These are phyloP conservation scores for Cephus pygmeus DNA, from an alignment of 2,888 invertebrate genomes.

Conservation along the genomic window DNA sequence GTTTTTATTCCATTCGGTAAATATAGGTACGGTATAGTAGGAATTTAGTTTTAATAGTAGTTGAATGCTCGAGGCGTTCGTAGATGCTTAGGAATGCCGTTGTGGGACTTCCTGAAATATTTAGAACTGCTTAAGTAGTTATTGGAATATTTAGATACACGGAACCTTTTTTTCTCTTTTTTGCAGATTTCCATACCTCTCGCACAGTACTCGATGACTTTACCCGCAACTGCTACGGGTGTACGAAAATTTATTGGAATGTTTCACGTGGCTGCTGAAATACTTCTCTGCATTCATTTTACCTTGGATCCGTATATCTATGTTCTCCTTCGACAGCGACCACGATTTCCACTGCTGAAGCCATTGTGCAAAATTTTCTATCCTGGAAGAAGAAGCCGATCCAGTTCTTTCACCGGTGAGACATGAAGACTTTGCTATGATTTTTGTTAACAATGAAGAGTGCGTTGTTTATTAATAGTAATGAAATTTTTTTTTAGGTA, in stretches of 20 bases:
- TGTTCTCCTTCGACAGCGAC: conserved; percentile 74
- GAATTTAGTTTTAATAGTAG: background rate
- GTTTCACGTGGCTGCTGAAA: conserved; percentile 75
- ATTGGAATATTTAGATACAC: background rate
- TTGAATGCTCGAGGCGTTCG: background rate
- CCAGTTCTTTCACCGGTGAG: conserved; percentile 56
- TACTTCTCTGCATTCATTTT: conserved; percentile 84
- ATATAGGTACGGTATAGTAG: background rate
- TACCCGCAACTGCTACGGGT: conserved; percentile 35
- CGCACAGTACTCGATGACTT: conserved; percentile 66
- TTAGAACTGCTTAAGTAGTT: background rate
- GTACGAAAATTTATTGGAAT: conserved; percentile 51
- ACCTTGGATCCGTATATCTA: conserved; percentile 86
- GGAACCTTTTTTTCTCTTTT: conserved; percentile 25
- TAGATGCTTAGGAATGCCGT: background rate
- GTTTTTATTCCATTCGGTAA: background rate
- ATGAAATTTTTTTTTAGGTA: conserved; percentile 33
- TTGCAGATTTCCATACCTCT: conserved; percentile 75
- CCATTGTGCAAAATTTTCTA: conserved; percentile 58
- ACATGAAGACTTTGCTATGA: background rate
- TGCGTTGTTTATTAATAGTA: background rate
- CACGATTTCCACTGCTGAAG: conserved; percentile 56
- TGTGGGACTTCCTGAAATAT: background rate
- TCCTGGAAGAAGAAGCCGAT: conserved; percentile 53
- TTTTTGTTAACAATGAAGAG: background rate